Evolutionary conservation across 2,888 invertebrate genomes (phyloP), one percentile per base, ranked within the genome.

Genomic region (Melinopterus prodromus): DNA sequence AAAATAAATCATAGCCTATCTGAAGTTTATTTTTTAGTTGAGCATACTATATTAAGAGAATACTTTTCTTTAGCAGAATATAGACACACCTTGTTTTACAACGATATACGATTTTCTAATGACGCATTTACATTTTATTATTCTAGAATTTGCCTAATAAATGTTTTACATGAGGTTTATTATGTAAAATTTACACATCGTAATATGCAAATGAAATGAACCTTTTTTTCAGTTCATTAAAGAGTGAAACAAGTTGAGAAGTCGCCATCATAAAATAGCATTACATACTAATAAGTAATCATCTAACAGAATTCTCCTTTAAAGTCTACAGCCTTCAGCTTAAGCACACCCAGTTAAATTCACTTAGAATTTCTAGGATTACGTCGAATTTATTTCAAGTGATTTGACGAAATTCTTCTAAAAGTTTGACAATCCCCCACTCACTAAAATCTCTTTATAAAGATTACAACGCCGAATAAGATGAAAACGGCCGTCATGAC

Each of bases 401-500:
- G 26, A 53, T 53, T 53, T 53, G 53, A 53, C 53, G 53, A 1
- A 53, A 53, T 53, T 53, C 53, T 53, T 12, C 53, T 53, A 53
- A 53, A 12, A 53, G 7, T 53, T 53, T 53, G 5, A 53, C 12
- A 53, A 53, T 53, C 1, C 12, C 2, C 12, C 7, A 53, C 53
- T 53, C 53, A 53, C 53, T 53, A 9, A 53, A 53, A 12, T 53
- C 7, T 53, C 53, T 53, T 53, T 53, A 53, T 53, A 53, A 53
- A 53, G 53, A 53, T 53, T 12, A 53, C 53, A 12, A 53, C 53
- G 7, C 53, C 53, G 7, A 12, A 53, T 12, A 53, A 53, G 53
- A 53, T 53, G 53, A 53, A 53, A 4, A 53, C 53, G 1, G 53
- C 53, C 9, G 35, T 74, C 79, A 86, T 86, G 84, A 85, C 87